Conservation (phyloP, 2,113 vertebrate species). For the Pogonocichla stellata region DNA sequence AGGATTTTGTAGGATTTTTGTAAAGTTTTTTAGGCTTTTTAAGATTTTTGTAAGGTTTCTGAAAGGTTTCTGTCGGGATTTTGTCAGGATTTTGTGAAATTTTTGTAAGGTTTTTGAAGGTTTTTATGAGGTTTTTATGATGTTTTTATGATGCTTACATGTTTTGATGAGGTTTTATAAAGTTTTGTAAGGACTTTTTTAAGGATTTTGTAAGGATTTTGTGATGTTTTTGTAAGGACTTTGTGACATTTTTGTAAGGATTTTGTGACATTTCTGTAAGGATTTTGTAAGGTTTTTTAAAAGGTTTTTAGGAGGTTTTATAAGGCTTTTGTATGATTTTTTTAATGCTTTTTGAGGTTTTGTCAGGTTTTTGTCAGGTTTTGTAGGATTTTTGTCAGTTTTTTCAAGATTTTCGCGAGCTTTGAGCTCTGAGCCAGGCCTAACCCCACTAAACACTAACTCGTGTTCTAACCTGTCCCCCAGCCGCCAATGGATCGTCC, state of each 20-base stretch:
- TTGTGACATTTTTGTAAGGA: too few relatives aligned
- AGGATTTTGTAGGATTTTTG: not conserved
- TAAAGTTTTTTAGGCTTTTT: not conserved
- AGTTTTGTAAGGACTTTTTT: too few relatives aligned
- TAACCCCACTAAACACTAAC: conserved; percentile 66
- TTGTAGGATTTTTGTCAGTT: too few relatives aligned
- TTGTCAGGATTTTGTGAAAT: not conserved
- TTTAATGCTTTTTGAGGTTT: too few relatives aligned
- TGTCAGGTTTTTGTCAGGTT: not conserved
- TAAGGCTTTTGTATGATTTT: too few relatives aligned
- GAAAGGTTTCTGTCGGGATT: not conserved
- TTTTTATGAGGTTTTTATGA: too few relatives aligned
- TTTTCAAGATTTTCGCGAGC: rapidly evolving
- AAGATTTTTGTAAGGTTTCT: not conserved
- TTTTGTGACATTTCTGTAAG: too few relatives aligned
- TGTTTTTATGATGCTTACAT: not conserved
- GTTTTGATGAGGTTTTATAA: not conserved
- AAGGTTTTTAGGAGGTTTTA: too few relatives aligned
- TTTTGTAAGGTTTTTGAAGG: too few relatives aligned
- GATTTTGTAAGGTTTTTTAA: too few relatives aligned
- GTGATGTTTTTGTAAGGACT: too few relatives aligned
- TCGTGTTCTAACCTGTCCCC: conserved; percentile 83
- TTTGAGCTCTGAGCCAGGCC: not conserved
- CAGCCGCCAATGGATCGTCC: conserved; percentile 81
- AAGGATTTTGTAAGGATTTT: too few relatives aligned